Conservation (phyloP, 2,113 vertebrate genomes). For the Ictidomys tridecemlineatus region DNA sequence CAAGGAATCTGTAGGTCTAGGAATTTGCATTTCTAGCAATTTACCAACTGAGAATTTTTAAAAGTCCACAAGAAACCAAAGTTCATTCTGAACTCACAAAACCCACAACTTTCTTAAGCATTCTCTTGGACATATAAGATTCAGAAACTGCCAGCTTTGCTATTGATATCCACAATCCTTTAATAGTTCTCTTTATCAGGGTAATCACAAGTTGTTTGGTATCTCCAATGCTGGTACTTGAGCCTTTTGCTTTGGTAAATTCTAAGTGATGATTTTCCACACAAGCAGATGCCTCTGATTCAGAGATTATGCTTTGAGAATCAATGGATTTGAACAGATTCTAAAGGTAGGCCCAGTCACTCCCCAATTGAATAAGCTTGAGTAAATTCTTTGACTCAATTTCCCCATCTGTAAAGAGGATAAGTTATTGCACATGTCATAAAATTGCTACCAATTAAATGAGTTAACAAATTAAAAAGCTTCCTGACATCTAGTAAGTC, state of each 20-base stretch:
- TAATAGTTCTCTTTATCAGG: neutral
- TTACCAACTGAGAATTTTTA: neutral
- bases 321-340: neutral
- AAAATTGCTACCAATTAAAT: neutral
- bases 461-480: neutral
- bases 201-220: neutral
- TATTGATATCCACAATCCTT: neutral
- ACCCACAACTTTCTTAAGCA: neutral
- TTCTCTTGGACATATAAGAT: neutral
- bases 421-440: neutral
- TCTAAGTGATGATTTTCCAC: neutral
- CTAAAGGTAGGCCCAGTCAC: neutral
- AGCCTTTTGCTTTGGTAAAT: neutral
- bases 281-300: neutral
- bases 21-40: slow-evolving; percentile 5
- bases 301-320: neutral
- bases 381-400: neutral
- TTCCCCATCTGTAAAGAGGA: neutral
- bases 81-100: neutral
- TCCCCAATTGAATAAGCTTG: neutral
- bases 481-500: neutral
- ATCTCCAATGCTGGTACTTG: neutral
- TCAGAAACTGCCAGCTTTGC: neutral
- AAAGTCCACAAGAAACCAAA: neutral
- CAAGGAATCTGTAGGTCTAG: neutral